Evolutionary conservation across 1,140 invertebrate species (phyloP).

Genomic region (Drosophila bocki): DNA sequence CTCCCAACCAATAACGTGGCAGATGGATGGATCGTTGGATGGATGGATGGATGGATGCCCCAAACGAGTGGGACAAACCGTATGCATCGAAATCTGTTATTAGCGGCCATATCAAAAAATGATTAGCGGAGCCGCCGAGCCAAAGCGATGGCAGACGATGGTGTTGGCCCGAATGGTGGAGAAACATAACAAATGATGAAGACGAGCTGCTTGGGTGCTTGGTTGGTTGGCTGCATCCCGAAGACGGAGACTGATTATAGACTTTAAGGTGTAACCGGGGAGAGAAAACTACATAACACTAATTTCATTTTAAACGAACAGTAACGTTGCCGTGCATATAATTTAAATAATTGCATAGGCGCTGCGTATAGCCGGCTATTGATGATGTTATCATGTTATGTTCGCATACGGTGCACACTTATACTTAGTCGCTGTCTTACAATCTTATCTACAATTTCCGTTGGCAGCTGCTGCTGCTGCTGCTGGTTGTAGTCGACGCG

Average conservation of each 20-base stretch:
- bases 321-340: slow-evolving; percentile 65
- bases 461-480: slow-evolving; percentile 53
- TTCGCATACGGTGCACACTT: slow-evolving; percentile 48
- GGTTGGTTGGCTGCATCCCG: slow-evolving; percentile 37
- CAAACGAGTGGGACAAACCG: slow-evolving; percentile 15
- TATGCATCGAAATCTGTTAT: slow-evolving; percentile 51
- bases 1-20: slow-evolving; percentile 51
- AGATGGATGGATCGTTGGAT: slow-evolving; percentile 52
- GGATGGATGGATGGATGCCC: slow-evolving; percentile 32
- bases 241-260: slow-evolving; percentile 51
- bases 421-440: slow-evolving; percentile 51
- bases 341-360: slow-evolving; percentile 76
- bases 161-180: slow-evolving; percentile 41
- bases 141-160: slow-evolving; percentile 31
- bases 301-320: slow-evolving; percentile 81
- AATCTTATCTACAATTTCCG: slow-evolving; percentile 79
- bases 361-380: slow-evolving; percentile 55
- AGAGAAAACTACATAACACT: slow-evolving; percentile 67
- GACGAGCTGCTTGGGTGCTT: slow-evolving; percentile 8
- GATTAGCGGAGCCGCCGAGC: slow-evolving; percentile 57
- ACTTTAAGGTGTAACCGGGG: slow-evolving; percentile 55
- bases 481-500: slow-evolving; percentile 50
- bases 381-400: slow-evolving; percentile 76
- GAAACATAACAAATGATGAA: slow-evolving; percentile 41
- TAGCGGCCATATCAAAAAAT: slow-evolving; percentile 68